These are phyloP conservation scores for Daktulosphaira vitifoliae DNA, from an alignment of 1,140 invertebrate species.

Conservation along the genomic window DNA sequence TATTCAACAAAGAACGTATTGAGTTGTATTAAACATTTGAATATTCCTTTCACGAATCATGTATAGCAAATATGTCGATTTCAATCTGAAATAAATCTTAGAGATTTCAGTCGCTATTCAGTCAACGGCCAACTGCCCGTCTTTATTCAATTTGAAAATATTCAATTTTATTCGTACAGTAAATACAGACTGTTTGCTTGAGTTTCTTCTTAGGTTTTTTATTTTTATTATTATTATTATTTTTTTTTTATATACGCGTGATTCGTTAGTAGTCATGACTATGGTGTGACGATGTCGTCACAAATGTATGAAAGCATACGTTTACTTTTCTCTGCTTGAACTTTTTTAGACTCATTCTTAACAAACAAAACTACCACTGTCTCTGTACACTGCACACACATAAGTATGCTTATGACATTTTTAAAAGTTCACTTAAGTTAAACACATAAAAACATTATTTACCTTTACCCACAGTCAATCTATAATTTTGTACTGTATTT, in stretches of 20 bases:
- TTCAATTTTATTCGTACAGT: conserved; percentile 15
- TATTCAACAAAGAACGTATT: no score
- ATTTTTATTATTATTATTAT: neutral
- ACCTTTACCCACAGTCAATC: no score
- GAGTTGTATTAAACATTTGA: no score
- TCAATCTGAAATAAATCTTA: neutral
- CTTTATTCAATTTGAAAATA: conserved; percentile 12
- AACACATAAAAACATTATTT: no score
- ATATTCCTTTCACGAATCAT: no score
- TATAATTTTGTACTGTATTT: no score
- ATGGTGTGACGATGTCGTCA: neutral
- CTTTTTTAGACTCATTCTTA: neutral
- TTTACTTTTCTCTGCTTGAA: neutral
- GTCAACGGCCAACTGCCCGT: neutral
- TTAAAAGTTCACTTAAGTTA: neutral
- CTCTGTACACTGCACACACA: neutral
- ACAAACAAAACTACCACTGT: neutral
- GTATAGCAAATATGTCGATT: no score
- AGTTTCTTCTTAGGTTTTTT: neutral
- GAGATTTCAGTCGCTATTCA: neutral
- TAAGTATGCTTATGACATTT: neutral
- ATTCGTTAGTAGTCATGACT: conserved; percentile 23
- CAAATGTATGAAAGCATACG: neutral
- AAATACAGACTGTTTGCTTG: conserved; percentile 3
- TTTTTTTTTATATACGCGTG: neutral